Percentiles rank a stretch among this genome's conserved stretches.
phyloP scores from a whole-genome alignment of 2,113 vertebrate genomes.

The Siniperca knerii region DNA sequence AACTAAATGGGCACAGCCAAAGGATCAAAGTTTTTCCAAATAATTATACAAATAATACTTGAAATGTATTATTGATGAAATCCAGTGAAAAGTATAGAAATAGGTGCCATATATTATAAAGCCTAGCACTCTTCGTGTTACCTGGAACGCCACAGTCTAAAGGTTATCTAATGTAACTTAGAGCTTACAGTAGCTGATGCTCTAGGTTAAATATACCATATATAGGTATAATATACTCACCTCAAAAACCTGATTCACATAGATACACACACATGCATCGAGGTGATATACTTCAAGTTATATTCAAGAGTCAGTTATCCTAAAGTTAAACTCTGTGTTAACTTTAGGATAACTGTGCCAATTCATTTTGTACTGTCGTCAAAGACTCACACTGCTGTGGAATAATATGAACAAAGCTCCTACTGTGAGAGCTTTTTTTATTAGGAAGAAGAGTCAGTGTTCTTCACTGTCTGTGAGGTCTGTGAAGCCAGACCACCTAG shows the following conservation, averaged over 20 bases:
- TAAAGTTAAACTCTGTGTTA: neutral
- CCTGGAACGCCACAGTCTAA: neutral
- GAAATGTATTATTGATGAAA: neutral
- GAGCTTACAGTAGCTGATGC: neutral
- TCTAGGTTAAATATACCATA: neutral
- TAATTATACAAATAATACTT: neutral
- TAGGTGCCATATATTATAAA: neutral
- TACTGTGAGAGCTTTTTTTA: conserved; percentile 17
- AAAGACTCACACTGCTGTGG: conserved; percentile 10
- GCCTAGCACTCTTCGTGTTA: neutral
- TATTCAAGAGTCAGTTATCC: conserved; percentile 8
- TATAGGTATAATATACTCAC: neutral
- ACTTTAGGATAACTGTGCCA: neutral
- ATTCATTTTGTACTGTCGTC: conserved; percentile 2
- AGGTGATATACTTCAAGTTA: neutral
- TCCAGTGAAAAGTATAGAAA: neutral
- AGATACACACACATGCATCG: neutral
- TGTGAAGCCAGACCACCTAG: conserved; percentile 65
- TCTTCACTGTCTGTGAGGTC: conserved; percentile 56
- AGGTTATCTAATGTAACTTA: neutral
- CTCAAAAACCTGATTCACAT: conserved; percentile 5
- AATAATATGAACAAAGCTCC: conserved; percentile 41
- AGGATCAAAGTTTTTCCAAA: neutral
- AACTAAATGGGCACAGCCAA: neutral
- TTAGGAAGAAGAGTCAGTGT: conserved; percentile 19